phyloP scores from a whole-genome alignment of 2,888 invertebrate species.

The Lasius fuliginosus region DNA sequence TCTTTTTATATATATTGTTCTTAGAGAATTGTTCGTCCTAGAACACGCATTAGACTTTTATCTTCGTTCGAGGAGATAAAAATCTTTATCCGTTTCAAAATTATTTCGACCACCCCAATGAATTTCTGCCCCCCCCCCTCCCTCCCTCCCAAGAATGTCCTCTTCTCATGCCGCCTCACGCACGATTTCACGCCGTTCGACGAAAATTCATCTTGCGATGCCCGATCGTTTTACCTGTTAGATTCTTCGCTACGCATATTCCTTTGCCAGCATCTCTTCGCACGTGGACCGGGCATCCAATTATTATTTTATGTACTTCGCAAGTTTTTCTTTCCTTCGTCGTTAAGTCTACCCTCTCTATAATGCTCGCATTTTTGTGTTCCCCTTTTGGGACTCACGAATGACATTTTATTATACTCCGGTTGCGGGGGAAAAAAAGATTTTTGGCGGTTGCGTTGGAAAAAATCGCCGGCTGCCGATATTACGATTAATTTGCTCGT shows the following conservation, averaged over 20 bases:
- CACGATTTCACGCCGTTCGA: neutral
- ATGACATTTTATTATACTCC: constrained; percentile 38
- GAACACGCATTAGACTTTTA: neutral
- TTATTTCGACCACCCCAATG: neutral
- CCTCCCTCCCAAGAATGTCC: neutral
- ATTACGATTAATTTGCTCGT: constrained; percentile 85
- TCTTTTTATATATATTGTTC: neutral
- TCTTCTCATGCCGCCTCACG: neutral
- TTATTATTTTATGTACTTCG: neutral
- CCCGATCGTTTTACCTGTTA: neutral
- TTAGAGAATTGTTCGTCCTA: neutral
- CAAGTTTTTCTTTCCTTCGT: neutral
- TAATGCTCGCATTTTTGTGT: neutral
- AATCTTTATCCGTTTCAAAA: neutral
- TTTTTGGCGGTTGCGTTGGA: constrained; percentile 49
- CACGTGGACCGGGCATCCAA: neutral
- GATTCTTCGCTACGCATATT: neutral
- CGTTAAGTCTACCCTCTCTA: neutral
- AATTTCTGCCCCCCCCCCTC: neutral
- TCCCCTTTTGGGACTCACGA: neutral
- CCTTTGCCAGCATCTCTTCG: neutral
- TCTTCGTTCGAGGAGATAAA: neutral
- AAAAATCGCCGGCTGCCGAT: constrained; percentile 79
- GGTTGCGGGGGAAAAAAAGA: neutral
- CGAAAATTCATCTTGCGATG: neutral